Evolutionary conservation across 2,888 invertebrate genomes (phyloP).

Genomic region (Rhimphoctona megacephalus): DNA sequence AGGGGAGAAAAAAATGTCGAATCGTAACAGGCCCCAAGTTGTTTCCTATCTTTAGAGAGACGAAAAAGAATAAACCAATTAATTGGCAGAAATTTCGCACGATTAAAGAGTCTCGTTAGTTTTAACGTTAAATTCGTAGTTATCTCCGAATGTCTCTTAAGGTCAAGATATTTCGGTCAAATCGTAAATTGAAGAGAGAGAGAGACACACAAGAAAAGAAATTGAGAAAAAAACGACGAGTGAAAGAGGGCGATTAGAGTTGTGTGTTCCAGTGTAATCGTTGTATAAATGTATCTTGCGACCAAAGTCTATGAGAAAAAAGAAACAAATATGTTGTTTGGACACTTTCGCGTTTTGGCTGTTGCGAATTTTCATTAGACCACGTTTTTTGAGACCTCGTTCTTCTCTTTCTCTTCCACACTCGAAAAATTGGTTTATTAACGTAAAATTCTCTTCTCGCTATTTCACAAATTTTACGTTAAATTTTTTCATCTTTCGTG

Average conservation of each 20-base stretch:
- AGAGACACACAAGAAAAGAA: neutral
- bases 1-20: slow-evolving; percentile 8
- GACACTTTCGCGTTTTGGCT: slow-evolving; percentile 21
- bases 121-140: neutral
- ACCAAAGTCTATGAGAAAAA: slow-evolving; percentile 37
- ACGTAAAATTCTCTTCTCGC: neutral
- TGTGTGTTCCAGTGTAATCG: slow-evolving; percentile 58
- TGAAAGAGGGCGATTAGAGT: slow-evolving; percentile 33
- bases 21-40: neutral
- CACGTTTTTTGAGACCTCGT: slow-evolving; percentile 43
- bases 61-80: neutral
- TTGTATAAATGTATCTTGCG: slow-evolving; percentile 65
- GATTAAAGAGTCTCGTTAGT: slow-evolving; percentile 15
- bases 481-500: neutral
- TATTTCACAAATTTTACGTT: neutral
- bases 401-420: slow-evolving; percentile 40
- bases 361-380: slow-evolving; percentile 46
- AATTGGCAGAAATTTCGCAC: slow-evolving; percentile 6
- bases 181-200: neutral
- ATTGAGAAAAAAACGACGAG: slow-evolving; percentile 40
- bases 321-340: slow-evolving; percentile 30
- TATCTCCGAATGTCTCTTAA: slow-evolving; percentile 8
- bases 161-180: slow-evolving; percentile 14
- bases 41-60: neutral
- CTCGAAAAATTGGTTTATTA: neutral